A percentile compares a stretch with the other conserved stretches of the same genome.
phyloP scores from a whole-genome alignment of 2,113 vertebrate species.

The Gracilinanus agilis region DNA sequence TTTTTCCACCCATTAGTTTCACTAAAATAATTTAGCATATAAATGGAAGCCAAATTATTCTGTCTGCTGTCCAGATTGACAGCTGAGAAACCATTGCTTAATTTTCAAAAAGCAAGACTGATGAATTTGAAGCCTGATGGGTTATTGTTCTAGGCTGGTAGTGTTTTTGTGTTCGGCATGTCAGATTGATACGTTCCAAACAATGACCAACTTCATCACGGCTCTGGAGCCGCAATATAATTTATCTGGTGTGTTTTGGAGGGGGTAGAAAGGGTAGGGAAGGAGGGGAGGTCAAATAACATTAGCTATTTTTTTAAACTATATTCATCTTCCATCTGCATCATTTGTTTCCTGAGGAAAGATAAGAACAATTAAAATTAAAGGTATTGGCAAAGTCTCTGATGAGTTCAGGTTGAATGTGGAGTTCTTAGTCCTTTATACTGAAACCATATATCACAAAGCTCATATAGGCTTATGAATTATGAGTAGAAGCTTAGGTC shows the following conservation, averaged over 20 bases:
- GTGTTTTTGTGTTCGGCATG: neutral
- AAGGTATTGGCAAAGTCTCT: neutral
- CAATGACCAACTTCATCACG: constrained; percentile 60
- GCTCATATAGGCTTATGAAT: neutral
- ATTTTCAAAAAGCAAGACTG: constrained; percentile 73
- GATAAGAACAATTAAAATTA: neutral
- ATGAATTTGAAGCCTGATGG: constrained; percentile 65
- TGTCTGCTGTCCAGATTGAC: constrained; percentile 77
- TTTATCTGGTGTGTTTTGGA: neutral
- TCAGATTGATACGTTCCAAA: constrained; percentile 71
- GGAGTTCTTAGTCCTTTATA: neutral
- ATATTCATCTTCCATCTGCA: neutral
- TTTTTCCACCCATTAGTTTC: constrained; percentile 46
- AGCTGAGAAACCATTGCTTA: constrained; percentile 72
- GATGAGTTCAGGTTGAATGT: neutral
- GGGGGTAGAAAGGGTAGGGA: neutral
- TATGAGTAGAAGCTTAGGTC: neutral
- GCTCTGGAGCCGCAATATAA: neutral
- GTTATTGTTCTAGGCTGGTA: constrained; percentile 54
- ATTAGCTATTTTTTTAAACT: neutral
- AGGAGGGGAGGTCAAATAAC: neutral
- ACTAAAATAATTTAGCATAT: constrained; percentile 64
- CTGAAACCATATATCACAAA: neutral
- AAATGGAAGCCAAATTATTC: constrained; percentile 77
- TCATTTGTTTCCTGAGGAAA: neutral